Conservation (phyloP, 2,797 vertebrate species). For the Propithecus perrieri region DNA sequence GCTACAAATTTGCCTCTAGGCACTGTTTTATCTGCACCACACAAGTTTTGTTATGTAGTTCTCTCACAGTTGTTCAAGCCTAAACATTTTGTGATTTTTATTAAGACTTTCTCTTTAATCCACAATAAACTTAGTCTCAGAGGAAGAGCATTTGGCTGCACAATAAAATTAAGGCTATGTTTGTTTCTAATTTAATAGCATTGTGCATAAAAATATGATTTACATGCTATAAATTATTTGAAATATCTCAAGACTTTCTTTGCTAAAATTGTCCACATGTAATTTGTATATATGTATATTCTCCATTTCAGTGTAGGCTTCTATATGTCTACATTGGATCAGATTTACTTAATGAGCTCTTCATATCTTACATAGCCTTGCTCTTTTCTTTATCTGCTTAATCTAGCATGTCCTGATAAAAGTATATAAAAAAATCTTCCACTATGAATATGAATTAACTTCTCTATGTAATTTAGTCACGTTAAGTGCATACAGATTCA, state of each 20-base stretch:
- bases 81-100: conserved; percentile 9
- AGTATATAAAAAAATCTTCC: neutral
- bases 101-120: neutral
- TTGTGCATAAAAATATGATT: neutral
- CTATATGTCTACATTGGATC: neutral
- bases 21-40: neutral
- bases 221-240: neutral
- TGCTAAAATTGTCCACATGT: neutral
- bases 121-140: neutral
- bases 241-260: neutral
- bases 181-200: neutral
- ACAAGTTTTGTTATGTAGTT: neutral
- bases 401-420: neutral
- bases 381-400: neutral
- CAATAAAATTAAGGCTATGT: neutral
- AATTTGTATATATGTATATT: neutral
- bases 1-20: neutral
- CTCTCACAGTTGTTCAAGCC: neutral
- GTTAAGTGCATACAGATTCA: neutral
- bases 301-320: neutral
- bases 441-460: neutral
- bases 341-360: neutral
- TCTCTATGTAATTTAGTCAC: neutral
- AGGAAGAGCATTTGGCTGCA: neutral
- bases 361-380: neutral